Evolutionary conservation across 2,797 vertebrate genomes (phyloP), one percentile per base, ranked within the genome.

Genomic region (Hapalemur alaotrensis): DNA sequence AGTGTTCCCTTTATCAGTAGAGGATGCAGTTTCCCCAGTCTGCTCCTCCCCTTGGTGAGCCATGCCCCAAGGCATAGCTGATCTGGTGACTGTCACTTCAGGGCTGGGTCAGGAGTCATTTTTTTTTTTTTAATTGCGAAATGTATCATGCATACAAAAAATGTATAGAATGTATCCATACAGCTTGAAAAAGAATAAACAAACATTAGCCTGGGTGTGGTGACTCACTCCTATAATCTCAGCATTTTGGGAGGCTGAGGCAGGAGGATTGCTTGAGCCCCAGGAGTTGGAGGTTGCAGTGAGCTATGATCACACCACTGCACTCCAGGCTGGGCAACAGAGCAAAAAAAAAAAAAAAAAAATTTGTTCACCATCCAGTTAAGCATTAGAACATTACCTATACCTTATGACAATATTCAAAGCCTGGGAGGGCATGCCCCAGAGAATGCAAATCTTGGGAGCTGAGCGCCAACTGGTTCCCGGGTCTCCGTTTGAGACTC

Each of bases 391-490:
- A 57, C 22, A 25, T n/a, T 57, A 65, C 32, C 32, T 65, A n/a
- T 65, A 65, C 63, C 32, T 59, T 69, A 63, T 72, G 48, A 70
- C 41, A 61, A 41, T 70, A 61, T 41, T 83, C n/a, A 80, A 61
- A 81, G 61, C 43, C 11, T 38, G 28, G 35, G 46, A 82, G 67
- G 52, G 69, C 41, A 61, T 54, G 35, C 28, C 50, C 67, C 12
- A 28, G 81, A 48, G 83, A 67, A 43, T 91, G 80, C 79, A 65
- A 32, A 83, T 70, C 48, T 70, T 48, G 38, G 61, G 89, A 59
- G 46, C 15, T 41, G 57, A 43, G 17, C 7, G 1, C n/a, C 10
- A 30, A 43, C 30, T 30, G 28, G 22, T 46, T 73, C 35, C n/a
- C 17, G 46, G 67, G 10, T 50, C 4, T 15, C 32, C 18, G 6